These are phyloP conservation scores for Xestia xanthographa DNA, from an alignment of 2,888 invertebrate species.

Conservation along the genomic window DNA sequence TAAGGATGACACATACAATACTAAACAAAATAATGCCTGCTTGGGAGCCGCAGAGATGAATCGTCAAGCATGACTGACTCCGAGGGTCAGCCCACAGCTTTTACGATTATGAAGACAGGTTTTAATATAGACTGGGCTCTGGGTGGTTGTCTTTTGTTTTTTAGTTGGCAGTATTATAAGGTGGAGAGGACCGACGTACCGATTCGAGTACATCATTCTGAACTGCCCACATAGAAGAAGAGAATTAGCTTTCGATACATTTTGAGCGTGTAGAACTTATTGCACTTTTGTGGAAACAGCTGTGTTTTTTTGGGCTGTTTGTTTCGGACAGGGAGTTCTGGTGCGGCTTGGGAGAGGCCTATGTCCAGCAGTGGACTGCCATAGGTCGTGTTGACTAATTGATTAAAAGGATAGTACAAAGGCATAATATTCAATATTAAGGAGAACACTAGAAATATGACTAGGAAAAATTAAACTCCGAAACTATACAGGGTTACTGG, in stretches of 20 bases:
- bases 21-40: constrained; percentile 25
- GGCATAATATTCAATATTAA: background rate
- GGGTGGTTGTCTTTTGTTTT: constrained; percentile 17
- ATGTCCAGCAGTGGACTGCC: background rate
- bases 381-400: background rate
- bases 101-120: constrained; percentile 54
- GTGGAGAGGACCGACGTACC: too few relatives aligned
- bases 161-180: background rate
- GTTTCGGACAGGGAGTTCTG: too few relatives aligned
- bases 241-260: too few relatives aligned
- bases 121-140: constrained; percentile 16
- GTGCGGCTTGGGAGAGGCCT: background rate
- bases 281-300: too few relatives aligned
- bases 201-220: too few relatives aligned
- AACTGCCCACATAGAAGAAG: too few relatives aligned
- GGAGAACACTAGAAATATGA: background rate
- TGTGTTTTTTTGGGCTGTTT: too few relatives aligned
- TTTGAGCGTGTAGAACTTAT: too few relatives aligned
- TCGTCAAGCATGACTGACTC: constrained; percentile 39
- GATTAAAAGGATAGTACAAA: background rate
- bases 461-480: background rate
- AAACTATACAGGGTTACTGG: background rate
- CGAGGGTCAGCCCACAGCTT: constrained; percentile 63
- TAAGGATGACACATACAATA: constrained; percentile 43
- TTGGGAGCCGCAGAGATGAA: constrained; percentile 49